A percentile compares a stretch with the other conserved stretches of the same genome.
phyloP scores from a whole-genome alignment of 2,888 invertebrate genomes.

The Lucinisca nassula region DNA sequence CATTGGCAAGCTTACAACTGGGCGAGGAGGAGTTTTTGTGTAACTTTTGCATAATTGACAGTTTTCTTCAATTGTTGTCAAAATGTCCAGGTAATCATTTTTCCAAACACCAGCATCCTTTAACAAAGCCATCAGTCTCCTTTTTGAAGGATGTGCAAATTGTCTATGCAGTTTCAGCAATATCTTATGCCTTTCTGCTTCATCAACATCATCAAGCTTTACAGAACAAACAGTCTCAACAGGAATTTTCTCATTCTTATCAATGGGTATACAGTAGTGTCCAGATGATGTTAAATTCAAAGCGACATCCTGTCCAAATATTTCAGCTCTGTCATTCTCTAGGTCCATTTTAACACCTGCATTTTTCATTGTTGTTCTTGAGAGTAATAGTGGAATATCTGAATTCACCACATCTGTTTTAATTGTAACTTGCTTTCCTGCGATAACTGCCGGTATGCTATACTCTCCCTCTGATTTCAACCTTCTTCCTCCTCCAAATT shows the following conservation, averaged over 20 bases:
- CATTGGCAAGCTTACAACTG: too few relatives aligned
- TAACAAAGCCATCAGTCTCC: too few relatives aligned
- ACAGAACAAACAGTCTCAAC: slow-evolving; percentile 2
- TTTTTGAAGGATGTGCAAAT: too few relatives aligned
- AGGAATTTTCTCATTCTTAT: background rate
- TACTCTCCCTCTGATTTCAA: slow-evolving; percentile 42
- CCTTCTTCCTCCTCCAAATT: slow-evolving; percentile 46
- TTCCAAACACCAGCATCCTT: too few relatives aligned
- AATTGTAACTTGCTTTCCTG: slow-evolving; percentile 34
- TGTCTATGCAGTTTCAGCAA: too few relatives aligned
- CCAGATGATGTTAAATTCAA: slow-evolving; percentile 22
- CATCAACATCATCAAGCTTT: background rate
- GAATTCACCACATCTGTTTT: slow-evolving; percentile 55
- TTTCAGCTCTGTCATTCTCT: slow-evolving; percentile 54
- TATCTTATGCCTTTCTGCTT: background rate
- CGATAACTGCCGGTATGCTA: slow-evolving; percentile 11
- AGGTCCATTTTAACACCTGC: slow-evolving; percentile 56
- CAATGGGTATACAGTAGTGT: slow-evolving; percentile 31
- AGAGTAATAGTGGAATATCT: slow-evolving; percentile 42
- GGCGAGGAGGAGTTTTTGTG: too few relatives aligned
- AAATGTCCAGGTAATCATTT: too few relatives aligned
- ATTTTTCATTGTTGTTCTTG: slow-evolving; percentile 47
- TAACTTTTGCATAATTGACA: too few relatives aligned
- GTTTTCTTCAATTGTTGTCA: too few relatives aligned
- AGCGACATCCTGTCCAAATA: slow-evolving; percentile 36